These are phyloP conservation scores for Aeoliscus strigatus DNA, from an alignment of 2,797 vertebrate genomes.

Conservation along the genomic window DNA sequence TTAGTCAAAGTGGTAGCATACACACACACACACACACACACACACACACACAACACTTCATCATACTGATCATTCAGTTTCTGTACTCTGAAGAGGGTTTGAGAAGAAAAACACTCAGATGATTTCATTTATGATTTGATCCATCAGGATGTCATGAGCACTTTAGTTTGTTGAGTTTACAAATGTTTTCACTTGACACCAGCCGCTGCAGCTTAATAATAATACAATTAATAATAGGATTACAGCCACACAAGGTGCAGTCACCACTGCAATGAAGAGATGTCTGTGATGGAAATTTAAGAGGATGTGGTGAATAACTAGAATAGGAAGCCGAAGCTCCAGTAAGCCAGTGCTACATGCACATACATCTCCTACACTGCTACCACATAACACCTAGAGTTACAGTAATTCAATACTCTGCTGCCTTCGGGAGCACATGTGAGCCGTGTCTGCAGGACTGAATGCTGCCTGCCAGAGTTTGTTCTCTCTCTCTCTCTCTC, in stretches of 20 bases:
- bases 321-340: slow-evolving; percentile 29
- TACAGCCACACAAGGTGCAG: neutral
- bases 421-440: slow-evolving; percentile 58
- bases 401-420: slow-evolving; percentile 66
- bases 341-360: slow-evolving; percentile 17
- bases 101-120: no score
- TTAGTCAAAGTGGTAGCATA: no score
- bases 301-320: slow-evolving; percentile 11
- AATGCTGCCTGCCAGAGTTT: slow-evolving; percentile 47
- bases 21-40: no score
- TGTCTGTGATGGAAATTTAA: slow-evolving; percentile 17
- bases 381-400: slow-evolving; percentile 59
- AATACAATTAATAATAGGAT: slow-evolving; percentile 8
- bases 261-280: slow-evolving; percentile 2
- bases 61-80: no score
- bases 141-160: no score
- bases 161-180: no score
- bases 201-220: no score
- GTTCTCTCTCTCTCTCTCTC: slow-evolving; percentile 41
- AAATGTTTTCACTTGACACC: slow-evolving; percentile 1
- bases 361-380: slow-evolving; percentile 38
- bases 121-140: no score
- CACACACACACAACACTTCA: no score
- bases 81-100: no score
- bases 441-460: slow-evolving; percentile 46